Percentiles rank a stretch among this genome's conserved stretches.
phyloP scores from a whole-genome alignment of 2,797 vertebrate species.

The Parauchenoglanis ngamensis region DNA sequence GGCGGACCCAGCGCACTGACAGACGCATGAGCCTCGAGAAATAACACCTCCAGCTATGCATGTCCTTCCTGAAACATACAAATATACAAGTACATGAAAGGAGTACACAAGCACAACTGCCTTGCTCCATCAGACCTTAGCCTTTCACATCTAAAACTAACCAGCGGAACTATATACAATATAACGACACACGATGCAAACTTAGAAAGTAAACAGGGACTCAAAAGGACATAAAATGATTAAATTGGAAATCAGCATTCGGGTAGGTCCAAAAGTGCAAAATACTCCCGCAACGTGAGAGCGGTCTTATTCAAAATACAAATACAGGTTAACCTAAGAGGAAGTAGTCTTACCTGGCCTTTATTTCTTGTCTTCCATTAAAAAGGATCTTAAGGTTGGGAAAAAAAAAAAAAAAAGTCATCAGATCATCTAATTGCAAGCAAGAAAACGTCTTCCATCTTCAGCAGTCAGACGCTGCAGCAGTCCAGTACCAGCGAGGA shows the following conservation, averaged over 20 bases:
- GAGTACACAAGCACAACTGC: neutral
- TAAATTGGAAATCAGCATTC: neutral
- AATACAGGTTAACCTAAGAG: neutral
- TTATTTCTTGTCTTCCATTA: constrained; percentile 11
- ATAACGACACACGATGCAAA: neutral
- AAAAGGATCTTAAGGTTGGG: neutral
- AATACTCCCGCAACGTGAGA: neutral
- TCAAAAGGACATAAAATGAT: neutral
- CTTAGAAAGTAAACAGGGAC: neutral
- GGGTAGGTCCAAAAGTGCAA: neutral
- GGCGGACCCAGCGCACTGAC: constrained; percentile 82
- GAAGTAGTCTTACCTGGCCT: constrained; percentile 4
- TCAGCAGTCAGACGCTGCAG: neutral
- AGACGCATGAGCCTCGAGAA: constrained; percentile 83
- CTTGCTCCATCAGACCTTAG: neutral
- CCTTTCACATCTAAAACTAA: neutral
- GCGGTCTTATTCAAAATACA: neutral
- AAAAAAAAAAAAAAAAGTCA: neutral
- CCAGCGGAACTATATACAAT: neutral
- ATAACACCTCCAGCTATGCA: constrained; percentile 84
- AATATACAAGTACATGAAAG: neutral
- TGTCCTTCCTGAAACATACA: constrained; percentile 58
- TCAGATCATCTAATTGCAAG: neutral
- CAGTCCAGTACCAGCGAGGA: neutral
- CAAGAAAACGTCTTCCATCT: neutral